Evolutionary conservation across 2,888 invertebrate genomes (phyloP).

Genomic region (Parascotia fuliginaria): DNA sequence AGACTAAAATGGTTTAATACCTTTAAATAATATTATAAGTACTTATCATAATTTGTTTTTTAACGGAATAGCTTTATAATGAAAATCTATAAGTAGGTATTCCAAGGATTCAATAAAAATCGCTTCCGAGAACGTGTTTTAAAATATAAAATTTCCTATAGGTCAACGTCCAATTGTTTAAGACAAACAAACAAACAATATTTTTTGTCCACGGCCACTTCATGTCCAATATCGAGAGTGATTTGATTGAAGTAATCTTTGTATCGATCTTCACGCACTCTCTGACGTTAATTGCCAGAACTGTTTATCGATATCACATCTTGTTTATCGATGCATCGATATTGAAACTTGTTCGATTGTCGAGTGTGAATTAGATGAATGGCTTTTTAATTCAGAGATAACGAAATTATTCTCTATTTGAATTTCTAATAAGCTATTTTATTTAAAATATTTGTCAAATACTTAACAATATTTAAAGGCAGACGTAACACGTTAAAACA

Average conservation of each 20-base stretch:
- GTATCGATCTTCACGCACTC: conserved; percentile 65
- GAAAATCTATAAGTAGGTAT: not conserved
- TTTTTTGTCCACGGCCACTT: conserved; percentile 28
- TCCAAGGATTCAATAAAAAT: not conserved
- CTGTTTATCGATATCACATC: conserved; percentile 60
- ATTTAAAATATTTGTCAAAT: too few species aligned
- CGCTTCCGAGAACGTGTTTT: not conserved
- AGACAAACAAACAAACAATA: conserved; percentile 14
- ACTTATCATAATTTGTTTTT: not conserved
- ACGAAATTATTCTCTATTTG: conserved; percentile 2
- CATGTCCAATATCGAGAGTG: conserved; percentile 54
- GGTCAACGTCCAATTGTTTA: not conserved
- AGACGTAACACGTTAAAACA: too few species aligned
- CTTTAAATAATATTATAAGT: not conserved
- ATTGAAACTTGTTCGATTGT: conserved; percentile 23
- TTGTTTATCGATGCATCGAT: conserved; percentile 55
- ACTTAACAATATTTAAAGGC: too few species aligned
- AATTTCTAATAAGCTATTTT: not conserved
- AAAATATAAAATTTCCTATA: conserved; percentile 9
- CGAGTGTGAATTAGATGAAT: conserved; percentile 39
- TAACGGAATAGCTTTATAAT: not conserved
- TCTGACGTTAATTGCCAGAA: conserved; percentile 75
- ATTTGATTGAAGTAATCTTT: conserved; percentile 68
- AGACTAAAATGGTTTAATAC: not conserved
- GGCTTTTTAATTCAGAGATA: conserved; percentile 25